These are phyloP conservation scores for Petromus typicus DNA, from an alignment of 2,113 vertebrate genomes.

Conservation along the genomic window DNA sequence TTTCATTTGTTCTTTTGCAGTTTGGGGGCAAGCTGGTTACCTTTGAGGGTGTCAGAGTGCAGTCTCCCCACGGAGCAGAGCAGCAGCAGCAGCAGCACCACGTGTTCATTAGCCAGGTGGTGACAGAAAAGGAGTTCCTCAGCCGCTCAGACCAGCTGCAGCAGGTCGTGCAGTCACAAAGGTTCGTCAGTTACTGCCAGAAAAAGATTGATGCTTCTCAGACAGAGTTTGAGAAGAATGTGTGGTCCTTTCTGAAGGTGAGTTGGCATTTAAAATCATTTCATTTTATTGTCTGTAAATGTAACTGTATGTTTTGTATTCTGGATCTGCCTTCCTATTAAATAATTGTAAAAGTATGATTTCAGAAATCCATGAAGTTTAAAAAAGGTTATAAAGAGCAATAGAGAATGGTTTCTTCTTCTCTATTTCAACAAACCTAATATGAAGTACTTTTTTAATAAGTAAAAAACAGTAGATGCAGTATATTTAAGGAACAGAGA, in stretches of 20 bases:
- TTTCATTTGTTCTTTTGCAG: slow-evolving; percentile 81
- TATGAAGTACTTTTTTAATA: background rate
- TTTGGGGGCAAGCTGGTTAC: slow-evolving; percentile 97
- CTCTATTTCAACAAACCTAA: slow-evolving; percentile 17
- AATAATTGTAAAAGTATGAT: background rate
- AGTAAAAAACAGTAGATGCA: background rate
- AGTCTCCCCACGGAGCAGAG: slow-evolving; percentile 86
- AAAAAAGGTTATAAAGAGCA: background rate
- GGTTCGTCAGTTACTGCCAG: slow-evolving; percentile 93
- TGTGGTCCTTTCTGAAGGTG: slow-evolving; percentile 98
- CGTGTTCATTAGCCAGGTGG: slow-evolving; percentile 95
- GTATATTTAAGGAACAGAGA: background rate
- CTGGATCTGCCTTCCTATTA: background rate
- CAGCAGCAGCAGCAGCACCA: slow-evolving; percentile 85
- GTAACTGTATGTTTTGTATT: background rate
- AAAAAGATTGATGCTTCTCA: slow-evolving; percentile 90
- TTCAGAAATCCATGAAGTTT: slow-evolving; percentile 1
- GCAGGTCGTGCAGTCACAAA: slow-evolving; percentile 90
- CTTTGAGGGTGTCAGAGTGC: slow-evolving; percentile 88
- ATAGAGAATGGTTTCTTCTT: slow-evolving; percentile 19
- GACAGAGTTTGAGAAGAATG: slow-evolving; percentile 93
- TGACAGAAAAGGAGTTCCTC: slow-evolving; percentile 94
- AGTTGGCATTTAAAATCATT: slow-evolving; percentile 23
- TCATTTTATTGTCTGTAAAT: slow-evolving; percentile 25
- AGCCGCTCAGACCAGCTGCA: slow-evolving; percentile 93